Percentiles rank a stretch among this genome's conserved stretches.
phyloP scores from a whole-genome alignment of 2,113 vertebrate species.

The Microcebus lehilahytsara region DNA sequence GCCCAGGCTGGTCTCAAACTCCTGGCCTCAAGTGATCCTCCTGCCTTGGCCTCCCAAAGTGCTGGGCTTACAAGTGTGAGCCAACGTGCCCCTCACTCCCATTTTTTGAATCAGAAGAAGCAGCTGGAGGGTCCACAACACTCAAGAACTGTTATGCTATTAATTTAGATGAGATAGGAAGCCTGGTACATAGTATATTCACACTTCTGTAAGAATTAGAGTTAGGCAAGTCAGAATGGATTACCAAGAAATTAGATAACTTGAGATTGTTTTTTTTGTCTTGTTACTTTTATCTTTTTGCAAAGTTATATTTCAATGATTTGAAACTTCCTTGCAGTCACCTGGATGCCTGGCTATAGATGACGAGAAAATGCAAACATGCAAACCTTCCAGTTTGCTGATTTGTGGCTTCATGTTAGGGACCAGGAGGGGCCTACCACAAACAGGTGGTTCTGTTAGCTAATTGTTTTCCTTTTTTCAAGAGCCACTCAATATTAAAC shows the following conservation, averaged over 20 bases:
- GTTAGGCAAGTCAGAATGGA: background rate
- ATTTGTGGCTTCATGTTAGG: background rate
- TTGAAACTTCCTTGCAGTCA: background rate
- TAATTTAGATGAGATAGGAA: background rate
- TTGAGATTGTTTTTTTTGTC: background rate
- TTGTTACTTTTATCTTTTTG: background rate
- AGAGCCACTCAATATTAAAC: background rate
- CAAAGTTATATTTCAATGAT: background rate
- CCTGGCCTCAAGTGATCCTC: too few relatives aligned
- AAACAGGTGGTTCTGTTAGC: background rate
- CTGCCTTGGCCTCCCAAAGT: too few relatives aligned
- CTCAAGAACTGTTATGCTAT: background rate
- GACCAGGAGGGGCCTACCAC: background rate
- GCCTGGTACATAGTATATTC: background rate
- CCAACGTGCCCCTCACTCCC: too few relatives aligned
- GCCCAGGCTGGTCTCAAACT: too few relatives aligned
- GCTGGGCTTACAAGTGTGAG: too few relatives aligned
- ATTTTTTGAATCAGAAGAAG: background rate
- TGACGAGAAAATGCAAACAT: background rate
- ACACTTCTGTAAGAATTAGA: background rate
- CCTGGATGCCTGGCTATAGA: background rate
- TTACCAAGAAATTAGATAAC: background rate
- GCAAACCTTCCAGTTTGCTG: background rate
- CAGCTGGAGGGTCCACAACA: background rate
- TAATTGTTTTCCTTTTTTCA: background rate